A percentile compares a stretch with the other conserved stretches of the same genome.
Conservation (phyloP, 2,113 vertebrate genomes). For the Neopipo cinnamomea region DNA sequence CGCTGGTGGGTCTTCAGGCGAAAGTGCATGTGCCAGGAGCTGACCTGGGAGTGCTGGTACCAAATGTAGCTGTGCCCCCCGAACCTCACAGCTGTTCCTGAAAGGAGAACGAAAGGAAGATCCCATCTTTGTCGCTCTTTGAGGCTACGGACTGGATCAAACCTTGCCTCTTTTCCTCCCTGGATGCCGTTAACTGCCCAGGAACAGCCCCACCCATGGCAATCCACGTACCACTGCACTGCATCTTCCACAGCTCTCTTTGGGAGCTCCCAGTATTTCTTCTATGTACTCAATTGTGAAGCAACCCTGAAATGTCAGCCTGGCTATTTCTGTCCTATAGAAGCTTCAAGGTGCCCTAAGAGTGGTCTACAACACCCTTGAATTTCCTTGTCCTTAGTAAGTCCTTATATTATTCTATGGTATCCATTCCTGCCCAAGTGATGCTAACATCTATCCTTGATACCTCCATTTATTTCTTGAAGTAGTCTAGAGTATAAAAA, state of each 20-base stretch:
- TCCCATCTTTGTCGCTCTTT: neutral
- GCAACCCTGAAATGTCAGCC: neutral
- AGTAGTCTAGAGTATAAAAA: neutral
- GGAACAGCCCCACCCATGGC: neutral
- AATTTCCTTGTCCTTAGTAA: neutral
- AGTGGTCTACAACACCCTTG: accelerated
- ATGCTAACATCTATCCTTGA: neutral
- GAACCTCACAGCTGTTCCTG: conserved; percentile 87
- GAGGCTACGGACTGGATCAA: neutral
- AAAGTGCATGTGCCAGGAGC: conserved; percentile 77
- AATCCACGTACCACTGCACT: neutral
- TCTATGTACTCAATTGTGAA: neutral
- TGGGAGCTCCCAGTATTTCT: neutral
- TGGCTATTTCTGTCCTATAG: neutral
- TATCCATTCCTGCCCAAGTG: neutral
- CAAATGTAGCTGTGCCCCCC: conserved; percentile 81
- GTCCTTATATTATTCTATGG: neutral
- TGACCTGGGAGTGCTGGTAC: conserved; percentile 71
- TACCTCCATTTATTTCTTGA: neutral
- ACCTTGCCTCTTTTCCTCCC: neutral
- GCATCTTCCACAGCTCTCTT: neutral
- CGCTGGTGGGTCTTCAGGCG: conserved; percentile 84
- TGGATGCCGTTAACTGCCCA: neutral
- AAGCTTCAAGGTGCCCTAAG: neutral
- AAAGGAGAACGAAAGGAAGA: neutral